A percentile compares a stretch with the other conserved stretches of the same genome.
phyloP scores from a whole-genome alignment of 2,888 invertebrate genomes.

The Exephanes ischioxanthus region DNA sequence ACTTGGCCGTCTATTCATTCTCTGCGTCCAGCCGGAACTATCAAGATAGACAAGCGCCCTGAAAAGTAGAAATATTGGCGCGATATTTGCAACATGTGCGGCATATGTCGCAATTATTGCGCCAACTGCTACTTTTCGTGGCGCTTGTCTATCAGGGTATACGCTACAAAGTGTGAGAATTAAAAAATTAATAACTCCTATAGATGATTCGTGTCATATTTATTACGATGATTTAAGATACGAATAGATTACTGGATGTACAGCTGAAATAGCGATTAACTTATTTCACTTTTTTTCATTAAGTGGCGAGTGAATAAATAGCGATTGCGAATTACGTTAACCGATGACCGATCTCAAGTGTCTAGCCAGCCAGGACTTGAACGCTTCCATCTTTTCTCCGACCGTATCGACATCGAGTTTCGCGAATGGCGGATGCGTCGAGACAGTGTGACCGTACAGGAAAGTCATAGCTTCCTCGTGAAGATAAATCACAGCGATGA shows the following conservation, averaged over 20 bases:
- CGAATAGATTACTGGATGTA: not conserved
- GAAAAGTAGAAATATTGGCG: no score
- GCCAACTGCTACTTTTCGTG: no score
- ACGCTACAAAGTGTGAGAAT: no score
- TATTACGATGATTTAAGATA: not conserved
- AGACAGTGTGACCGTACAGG: constrained; percentile 51
- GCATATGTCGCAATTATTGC: no score
- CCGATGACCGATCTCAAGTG: constrained; percentile 31
- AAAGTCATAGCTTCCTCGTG: constrained; percentile 73
- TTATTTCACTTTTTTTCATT: not conserved
- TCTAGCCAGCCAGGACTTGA: constrained; percentile 59
- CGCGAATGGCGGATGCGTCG: constrained; percentile 43
- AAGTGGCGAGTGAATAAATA: constrained; percentile 44
- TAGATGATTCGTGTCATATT: not conserved
- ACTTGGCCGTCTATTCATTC: no score
- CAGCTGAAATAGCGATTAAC: not conserved
- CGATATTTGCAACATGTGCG: no score
- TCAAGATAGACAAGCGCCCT: no score
- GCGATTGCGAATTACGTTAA: constrained; percentile 32
- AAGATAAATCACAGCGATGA: constrained; percentile 74
- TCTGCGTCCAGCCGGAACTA: no score
- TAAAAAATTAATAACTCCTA: not conserved
- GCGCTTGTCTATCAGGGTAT: no score
- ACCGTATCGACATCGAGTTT: constrained; percentile 22
- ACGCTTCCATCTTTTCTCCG: constrained; percentile 51